phyloP scores from a whole-genome alignment of 1,140 invertebrate species.

The Samia ricini region DNA sequence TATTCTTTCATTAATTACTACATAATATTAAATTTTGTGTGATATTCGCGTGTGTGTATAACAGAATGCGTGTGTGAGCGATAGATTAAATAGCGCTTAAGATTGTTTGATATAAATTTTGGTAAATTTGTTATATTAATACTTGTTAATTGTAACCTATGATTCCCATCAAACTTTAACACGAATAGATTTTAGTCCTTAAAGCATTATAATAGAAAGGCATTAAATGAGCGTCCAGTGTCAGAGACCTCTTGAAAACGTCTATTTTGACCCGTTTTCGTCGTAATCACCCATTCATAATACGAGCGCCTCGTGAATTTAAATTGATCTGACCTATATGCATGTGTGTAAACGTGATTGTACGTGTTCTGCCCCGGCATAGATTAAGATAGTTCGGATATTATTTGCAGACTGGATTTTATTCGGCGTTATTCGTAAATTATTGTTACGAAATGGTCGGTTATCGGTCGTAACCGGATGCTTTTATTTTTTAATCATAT shows the following conservation, averaged over 20 bases:
- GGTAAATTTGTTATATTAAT: too few relatives aligned
- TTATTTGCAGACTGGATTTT: background rate
- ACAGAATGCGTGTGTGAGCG: background rate
- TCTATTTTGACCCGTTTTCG: slow-evolving; percentile 10
- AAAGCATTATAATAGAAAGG: background rate
- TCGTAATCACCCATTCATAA: slow-evolving; percentile 12
- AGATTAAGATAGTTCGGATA: background rate
- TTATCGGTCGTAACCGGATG: too few relatives aligned
- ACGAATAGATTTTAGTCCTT: background rate
- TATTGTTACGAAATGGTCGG: too few relatives aligned
- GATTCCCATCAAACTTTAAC: background rate
- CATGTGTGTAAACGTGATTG: background rate
- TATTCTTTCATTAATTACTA: background rate
- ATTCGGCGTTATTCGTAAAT: too few relatives aligned
- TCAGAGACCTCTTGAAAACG: slow-evolving; percentile 4
- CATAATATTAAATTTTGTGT: background rate
- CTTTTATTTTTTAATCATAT: too few relatives aligned
- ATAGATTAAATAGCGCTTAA: too few relatives aligned
- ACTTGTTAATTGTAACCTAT: too few relatives aligned
- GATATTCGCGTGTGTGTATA: background rate
- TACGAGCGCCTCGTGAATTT: slow-evolving; percentile 7
- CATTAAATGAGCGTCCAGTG: background rate
- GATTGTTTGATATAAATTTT: too few relatives aligned
- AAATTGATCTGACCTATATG: slow-evolving; percentile 11
- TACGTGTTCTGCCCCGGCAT: background rate